phyloP scores from a whole-genome alignment of 2,888 invertebrate genomes.

The Dioctria rufipes region DNA sequence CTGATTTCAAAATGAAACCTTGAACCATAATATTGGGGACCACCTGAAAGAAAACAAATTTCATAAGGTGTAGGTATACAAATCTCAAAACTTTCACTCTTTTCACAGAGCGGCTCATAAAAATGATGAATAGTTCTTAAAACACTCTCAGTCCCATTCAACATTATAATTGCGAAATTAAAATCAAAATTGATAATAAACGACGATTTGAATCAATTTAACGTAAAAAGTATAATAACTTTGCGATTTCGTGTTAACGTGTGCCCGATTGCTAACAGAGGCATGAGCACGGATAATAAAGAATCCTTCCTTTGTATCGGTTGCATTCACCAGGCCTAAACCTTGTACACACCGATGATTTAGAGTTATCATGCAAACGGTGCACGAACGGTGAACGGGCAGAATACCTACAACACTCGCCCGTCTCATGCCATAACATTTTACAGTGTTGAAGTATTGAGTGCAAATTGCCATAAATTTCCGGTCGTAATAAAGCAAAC shows the following conservation, averaged over 20 bases:
- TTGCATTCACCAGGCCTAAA: conserved; percentile 40
- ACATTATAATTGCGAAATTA: conserved; percentile 39
- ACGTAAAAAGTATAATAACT: conserved; percentile 58
- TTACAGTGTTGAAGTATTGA: conserved; percentile 56
- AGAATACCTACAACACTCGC: conserved; percentile 1
- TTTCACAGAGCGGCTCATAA: neutral
- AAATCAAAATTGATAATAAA: conserved; percentile 58
- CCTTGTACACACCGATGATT: conserved; percentile 31
- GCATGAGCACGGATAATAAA: conserved; percentile 29
- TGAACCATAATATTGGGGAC: too few relatives aligned
- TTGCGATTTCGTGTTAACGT: conserved; percentile 56
- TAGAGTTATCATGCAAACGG: conserved; percentile 24
- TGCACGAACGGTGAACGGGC: conserved; percentile 13
- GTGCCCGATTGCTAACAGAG: conserved; percentile 43
- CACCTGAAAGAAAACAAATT: too few relatives aligned
- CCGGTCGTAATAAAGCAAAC: conserved; percentile 53
- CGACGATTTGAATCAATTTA: conserved; percentile 59
- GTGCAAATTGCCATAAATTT: conserved; percentile 58
- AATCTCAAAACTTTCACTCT: too few relatives aligned
- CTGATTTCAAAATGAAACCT: too few relatives aligned
- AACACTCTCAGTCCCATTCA: conserved; percentile 25
- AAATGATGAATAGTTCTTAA: conserved; percentile 35
- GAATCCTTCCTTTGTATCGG: conserved; percentile 5
- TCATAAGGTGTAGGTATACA: too few relatives aligned
- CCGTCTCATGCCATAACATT: conserved; percentile 7